Conservation (phyloP, 2,113 vertebrate species). For the Chunga burmeisteri region DNA sequence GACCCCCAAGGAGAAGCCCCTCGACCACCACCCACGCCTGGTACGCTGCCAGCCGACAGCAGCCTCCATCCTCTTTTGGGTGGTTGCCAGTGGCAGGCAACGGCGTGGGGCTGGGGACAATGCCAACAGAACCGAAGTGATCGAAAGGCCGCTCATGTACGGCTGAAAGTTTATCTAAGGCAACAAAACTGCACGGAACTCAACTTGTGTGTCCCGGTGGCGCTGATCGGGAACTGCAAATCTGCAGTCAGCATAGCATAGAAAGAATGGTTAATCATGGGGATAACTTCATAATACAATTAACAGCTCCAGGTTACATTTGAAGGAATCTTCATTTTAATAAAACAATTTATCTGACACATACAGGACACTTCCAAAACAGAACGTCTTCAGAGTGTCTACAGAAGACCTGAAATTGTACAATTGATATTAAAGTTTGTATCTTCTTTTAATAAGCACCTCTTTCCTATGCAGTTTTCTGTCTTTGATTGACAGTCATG, state of each 20-base stretch:
- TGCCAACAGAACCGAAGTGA: not conserved
- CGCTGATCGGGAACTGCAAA: not conserved
- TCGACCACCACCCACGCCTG: fast-evolving
- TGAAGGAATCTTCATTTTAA: not conserved
- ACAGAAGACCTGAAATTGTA: not conserved
- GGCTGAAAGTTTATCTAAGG: not conserved
- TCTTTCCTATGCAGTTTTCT: not conserved
- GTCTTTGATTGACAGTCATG: not conserved
- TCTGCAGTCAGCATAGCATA: not conserved
- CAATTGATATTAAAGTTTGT: not conserved
- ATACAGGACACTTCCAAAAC: not conserved
- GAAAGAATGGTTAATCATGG: not conserved
- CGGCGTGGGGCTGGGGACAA: not conserved
- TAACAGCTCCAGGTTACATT: not conserved
- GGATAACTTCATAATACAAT: not conserved
- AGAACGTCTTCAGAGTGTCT: not conserved
- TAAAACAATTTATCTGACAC: not conserved
- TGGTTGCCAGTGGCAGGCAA: not conserved
- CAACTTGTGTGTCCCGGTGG: not conserved
- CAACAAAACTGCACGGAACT: not conserved
- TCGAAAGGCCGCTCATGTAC: not conserved
- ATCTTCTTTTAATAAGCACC: not conserved
- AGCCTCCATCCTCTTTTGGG: not conserved
- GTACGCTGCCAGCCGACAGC: not conserved
- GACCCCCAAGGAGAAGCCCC: not conserved